phyloP scores from a whole-genome alignment of 2,888 invertebrate genomes.

The Epiperipatus broadwayi region DNA sequence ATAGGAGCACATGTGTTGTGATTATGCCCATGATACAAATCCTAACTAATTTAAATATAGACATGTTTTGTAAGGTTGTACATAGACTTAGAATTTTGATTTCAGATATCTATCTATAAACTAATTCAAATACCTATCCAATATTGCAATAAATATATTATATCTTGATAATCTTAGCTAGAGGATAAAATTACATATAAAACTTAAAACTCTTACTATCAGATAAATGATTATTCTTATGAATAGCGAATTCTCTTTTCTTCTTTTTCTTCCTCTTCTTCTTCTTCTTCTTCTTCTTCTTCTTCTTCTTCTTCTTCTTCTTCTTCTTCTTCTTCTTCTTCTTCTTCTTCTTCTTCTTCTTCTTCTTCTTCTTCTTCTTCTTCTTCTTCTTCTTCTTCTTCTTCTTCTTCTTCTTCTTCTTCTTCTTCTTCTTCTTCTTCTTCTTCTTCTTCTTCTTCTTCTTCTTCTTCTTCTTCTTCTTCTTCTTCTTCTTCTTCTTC shows the following conservation, averaged over 20 bases:
- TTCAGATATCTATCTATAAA: too few species aligned
- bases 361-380: conserved; percentile 9
- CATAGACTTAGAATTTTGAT: too few species aligned
- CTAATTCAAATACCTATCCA: too few species aligned
- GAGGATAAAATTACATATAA: too few species aligned
- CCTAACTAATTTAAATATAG: too few species aligned
- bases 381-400: conserved; percentile 9
- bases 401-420: conserved; percentile 9
- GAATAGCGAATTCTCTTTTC: not conserved
- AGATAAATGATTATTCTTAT: too few species aligned
- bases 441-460: conserved; percentile 9
- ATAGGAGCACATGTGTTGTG: too few species aligned
- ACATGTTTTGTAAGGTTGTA: too few species aligned
- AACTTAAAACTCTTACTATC: too few species aligned
- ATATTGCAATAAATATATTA: too few species aligned
- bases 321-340: conserved; percentile 9
- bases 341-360: conserved; percentile 9
- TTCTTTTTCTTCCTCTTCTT: conserved; percentile 6
- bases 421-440: conserved; percentile 9
- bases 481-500: conserved; percentile 9
- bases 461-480: conserved; percentile 9
- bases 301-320: conserved; percentile 9
- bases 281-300: conserved; percentile 9
- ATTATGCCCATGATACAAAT: too few species aligned
- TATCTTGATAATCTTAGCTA: too few species aligned